phyloP scores from a whole-genome alignment of 2,888 invertebrate genomes.

The Adela reaumurella region DNA sequence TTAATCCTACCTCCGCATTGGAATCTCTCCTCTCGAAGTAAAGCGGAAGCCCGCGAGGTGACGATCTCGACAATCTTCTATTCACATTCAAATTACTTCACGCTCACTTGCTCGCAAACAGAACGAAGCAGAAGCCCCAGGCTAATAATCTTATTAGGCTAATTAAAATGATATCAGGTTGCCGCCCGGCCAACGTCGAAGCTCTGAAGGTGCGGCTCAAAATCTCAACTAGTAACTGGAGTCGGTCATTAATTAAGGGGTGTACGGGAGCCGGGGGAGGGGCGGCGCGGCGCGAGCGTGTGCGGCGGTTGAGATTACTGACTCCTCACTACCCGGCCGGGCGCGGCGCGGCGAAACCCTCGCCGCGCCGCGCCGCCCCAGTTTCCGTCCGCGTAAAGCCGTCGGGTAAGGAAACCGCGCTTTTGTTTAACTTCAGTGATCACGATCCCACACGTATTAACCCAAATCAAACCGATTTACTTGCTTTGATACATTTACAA shows the following conservation, averaged over 20 bases:
- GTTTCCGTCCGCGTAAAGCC: no score
- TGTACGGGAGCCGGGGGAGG: neutral
- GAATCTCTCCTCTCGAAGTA: neutral
- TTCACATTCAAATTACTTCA: constrained; percentile 57
- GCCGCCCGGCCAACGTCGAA: neutral
- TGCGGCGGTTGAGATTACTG: no score
- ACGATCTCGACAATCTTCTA: constrained; percentile 51
- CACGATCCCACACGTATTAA: no score
- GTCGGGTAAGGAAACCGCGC: no score
- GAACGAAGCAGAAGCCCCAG: constrained; percentile 35
- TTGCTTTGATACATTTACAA: no score
- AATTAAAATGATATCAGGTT: neutral
- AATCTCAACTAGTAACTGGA: neutral
- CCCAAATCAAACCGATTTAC: no score
- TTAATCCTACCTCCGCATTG: neutral
- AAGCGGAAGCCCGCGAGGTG: constrained; percentile 22
- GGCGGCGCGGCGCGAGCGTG: neutral
- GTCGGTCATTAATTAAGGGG: neutral
- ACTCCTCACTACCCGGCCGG: no score
- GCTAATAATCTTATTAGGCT: constrained; percentile 46
- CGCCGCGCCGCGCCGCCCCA: no score
- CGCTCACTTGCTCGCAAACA: constrained; percentile 51
- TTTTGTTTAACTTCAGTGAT: no score
- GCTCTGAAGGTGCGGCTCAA: neutral
- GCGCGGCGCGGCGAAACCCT: no score